phyloP scores from a whole-genome alignment of 2,113 vertebrate genomes.

The Mustelus asterias region DNA sequence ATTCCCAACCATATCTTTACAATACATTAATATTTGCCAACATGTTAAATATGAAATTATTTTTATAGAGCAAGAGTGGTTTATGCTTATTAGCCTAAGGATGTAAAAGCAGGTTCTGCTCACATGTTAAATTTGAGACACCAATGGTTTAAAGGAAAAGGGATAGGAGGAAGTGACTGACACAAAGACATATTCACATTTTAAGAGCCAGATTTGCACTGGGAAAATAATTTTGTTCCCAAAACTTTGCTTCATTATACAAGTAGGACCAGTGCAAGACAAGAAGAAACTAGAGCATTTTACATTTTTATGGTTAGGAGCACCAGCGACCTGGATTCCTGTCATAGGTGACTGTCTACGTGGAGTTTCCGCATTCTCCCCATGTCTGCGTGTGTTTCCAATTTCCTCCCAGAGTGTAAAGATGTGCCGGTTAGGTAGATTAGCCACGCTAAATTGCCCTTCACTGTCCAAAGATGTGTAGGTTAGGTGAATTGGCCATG shows the following conservation, averaged over 20 bases:
- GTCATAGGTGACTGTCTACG: no score
- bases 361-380: no score
- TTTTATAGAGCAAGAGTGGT: neutral
- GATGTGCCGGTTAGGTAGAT: no score
- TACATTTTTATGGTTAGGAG: neutral
- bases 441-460: no score
- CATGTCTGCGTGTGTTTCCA: no score
- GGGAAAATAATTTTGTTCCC: neutral
- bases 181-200: neutral
- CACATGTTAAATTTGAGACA: neutral
- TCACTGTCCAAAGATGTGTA: no score
- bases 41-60: neutral
- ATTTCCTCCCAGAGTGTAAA: no score
- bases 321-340: no score
- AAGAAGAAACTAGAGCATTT: neutral
- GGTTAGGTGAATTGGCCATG: no score
- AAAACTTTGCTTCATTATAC: neutral
- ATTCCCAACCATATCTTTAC: neutral
- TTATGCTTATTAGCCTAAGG: neutral
- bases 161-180: neutral
- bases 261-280: neutral
- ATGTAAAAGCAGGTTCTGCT: neutral
- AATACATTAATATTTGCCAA: neutral
- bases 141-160: neutral
- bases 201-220: neutral